Base-by-base conservation (phyloP, 1,140 invertebrate genomes). In the Drosophila repleta region DNA sequence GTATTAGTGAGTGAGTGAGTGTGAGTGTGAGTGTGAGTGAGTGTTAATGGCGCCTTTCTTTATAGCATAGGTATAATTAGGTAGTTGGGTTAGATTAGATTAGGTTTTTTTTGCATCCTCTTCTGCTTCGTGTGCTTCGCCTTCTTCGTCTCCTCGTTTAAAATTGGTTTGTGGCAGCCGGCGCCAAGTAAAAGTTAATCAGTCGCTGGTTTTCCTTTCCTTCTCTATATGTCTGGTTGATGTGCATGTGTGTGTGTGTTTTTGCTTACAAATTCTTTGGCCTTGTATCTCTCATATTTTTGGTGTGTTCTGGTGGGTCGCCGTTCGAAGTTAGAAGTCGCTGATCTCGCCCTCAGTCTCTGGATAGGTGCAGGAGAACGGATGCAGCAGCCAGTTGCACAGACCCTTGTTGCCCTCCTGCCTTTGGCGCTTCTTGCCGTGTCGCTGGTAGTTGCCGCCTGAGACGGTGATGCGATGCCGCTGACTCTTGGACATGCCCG, bases 301-400 rank as follows among this genome's bases (percentile, higher is more conserved):
- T 3, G 10, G n/a, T 17, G 49, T 26, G 1, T 6, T 41, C 57
- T 87, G 74, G 78, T 78, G 81, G 68, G 65, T 60, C 48, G 58
- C 61, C 57, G 26, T 46, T 55, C 68, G 66, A 21, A n/a, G 18
- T 61, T 92, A 94, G 87, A 94, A 94, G 77, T 94, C 94, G 85
- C 94, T 94, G 68, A 94, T 94, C 92, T 94, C 94, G 35, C 93
- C 93, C 81, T 94, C 94, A 68, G 94, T 94, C 83, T 95, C 94
- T 52, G 94, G 94, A 87, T 95, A 95, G 90, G 95, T 95, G 92
- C 94, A 95, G 10, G 94, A 95, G 81, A 95, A 95, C 8, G 94
- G 94, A 81, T 94, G 95, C 75, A 94, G 90, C 7, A 91, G 64
- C 90, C 90, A 91, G 26, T 84, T 91, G 76, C 90, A 91, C 11